These are phyloP conservation scores for Aspidoscelis tigris DNA, from an alignment of 2,113 vertebrate species.

Conservation along the genomic window DNA sequence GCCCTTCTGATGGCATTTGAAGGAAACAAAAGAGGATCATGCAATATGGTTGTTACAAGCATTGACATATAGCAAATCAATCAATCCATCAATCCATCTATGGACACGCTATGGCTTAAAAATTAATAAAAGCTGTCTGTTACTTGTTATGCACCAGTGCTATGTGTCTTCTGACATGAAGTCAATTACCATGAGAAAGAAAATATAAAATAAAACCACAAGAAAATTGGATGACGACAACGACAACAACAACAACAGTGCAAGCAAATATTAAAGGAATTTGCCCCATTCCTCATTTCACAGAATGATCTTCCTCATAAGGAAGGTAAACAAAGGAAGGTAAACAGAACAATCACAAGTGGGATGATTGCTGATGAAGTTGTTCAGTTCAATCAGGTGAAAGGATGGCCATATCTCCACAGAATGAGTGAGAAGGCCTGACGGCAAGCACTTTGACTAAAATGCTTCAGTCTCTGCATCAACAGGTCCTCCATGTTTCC, in stretches of 20 bases:
- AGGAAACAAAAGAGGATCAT: constrained; percentile 71
- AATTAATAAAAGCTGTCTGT: background rate
- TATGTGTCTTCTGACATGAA: constrained; percentile 18
- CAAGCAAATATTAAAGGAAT: background rate
- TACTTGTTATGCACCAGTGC: constrained; percentile 9
- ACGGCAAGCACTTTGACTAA: too few relatives aligned
- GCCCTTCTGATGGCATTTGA: constrained; percentile 76
- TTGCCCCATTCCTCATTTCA: background rate
- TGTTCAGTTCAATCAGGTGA: background rate
- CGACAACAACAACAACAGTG: background rate
- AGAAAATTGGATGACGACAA: constrained; percentile 18
- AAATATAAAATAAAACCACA: constrained; percentile 27
- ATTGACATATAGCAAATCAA: constrained; percentile 39
- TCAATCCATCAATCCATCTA: constrained; percentile 20
- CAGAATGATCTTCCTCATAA: background rate
- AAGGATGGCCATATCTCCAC: too few relatives aligned
- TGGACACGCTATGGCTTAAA: constrained; percentile 6
- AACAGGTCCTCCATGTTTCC: too few relatives aligned
- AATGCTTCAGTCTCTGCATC: too few relatives aligned
- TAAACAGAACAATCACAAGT: too few relatives aligned
- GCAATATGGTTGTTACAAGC: constrained; percentile 54
- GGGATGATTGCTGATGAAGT: background rate
- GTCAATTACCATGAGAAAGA: constrained; percentile 12
- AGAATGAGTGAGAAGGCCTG: too few relatives aligned
- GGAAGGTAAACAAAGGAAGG: background rate